phyloP scores from a whole-genome alignment of 2,797 vertebrate genomes.

The Lacerta bilineata region DNA sequence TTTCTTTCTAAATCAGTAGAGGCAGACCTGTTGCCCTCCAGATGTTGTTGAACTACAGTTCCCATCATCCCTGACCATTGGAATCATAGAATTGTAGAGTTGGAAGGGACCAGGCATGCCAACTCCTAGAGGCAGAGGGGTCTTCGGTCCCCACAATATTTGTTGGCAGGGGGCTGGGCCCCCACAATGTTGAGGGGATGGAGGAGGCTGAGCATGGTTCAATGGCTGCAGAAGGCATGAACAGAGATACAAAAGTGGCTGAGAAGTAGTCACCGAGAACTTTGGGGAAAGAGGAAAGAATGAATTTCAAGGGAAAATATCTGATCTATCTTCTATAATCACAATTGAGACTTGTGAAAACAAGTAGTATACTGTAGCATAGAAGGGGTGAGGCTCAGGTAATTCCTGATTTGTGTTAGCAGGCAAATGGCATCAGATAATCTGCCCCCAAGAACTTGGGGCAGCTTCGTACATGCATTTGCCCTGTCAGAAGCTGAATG shows the following conservation, averaged over 20 bases:
- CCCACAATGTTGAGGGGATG: too few relatives aligned
- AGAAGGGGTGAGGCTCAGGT: conserved; percentile 20
- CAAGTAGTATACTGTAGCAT: background rate
- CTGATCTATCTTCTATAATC: conserved; percentile 23
- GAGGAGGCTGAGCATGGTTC: too few relatives aligned
- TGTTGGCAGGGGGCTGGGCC: too few relatives aligned
- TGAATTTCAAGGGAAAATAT: background rate
- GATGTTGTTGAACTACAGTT: too few relatives aligned
- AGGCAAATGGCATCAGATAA: conserved; percentile 15
- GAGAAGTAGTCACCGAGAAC: background rate
- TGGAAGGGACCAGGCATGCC: too few relatives aligned
- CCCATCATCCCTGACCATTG: too few relatives aligned
- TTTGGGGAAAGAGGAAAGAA: background rate
- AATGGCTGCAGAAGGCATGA: background rate
- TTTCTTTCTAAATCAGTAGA: too few relatives aligned
- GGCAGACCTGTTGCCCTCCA: too few relatives aligned
- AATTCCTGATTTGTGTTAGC: conserved; percentile 13
- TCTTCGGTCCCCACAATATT: too few relatives aligned
- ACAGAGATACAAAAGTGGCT: background rate
- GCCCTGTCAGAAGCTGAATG: background rate
- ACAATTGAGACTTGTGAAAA: conserved; percentile 14
- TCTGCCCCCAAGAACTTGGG: background rate
- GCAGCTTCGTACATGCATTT: conserved; percentile 29
- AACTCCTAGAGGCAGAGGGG: too few relatives aligned
- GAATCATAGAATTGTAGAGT: background rate